Percentiles rank a stretch among this genome's conserved stretches.
phyloP scores from a whole-genome alignment of 2,113 vertebrate genomes.

The Oxygymnocypris stewartii region DNA sequence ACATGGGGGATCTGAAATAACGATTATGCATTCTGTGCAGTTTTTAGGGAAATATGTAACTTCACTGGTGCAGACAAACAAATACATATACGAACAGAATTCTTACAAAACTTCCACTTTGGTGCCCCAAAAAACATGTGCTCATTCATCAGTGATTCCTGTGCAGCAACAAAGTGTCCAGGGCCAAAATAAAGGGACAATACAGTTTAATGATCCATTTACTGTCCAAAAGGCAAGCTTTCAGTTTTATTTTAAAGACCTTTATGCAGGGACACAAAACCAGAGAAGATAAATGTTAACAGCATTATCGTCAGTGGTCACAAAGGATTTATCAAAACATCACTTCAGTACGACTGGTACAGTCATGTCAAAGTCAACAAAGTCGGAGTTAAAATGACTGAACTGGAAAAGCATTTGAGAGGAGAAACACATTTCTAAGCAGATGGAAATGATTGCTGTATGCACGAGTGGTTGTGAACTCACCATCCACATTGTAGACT shows the following conservation, averaged over 20 bases:
- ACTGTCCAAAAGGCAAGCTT: not conserved
- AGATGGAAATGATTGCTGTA: conserved; percentile 35
- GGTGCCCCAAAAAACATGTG: not conserved
- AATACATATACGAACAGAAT: not conserved
- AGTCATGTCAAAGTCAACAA: not conserved
- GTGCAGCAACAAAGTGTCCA: not conserved
- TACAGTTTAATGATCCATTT: not conserved
- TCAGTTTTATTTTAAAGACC: not conserved
- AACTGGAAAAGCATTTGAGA: not conserved
- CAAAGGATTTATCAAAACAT: too few relatives aligned
- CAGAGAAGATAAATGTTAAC: not conserved
- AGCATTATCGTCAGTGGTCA: not conserved
- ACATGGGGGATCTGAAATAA: not conserved
- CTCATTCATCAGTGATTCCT: not conserved
- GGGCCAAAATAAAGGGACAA: not conserved
- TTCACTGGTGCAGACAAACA: not conserved
- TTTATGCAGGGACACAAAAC: not conserved
- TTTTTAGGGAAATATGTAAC: not conserved
- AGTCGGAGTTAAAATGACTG: not conserved
- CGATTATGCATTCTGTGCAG: not conserved
- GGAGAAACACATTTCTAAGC: not conserved
- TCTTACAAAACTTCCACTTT: not conserved
- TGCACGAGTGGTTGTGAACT: conserved; percentile 75
- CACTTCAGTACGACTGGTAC: not conserved
- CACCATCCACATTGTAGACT: conserved; percentile 93